phyloP scores from a whole-genome alignment of 2,113 vertebrate species.

The Tyto alba region DNA sequence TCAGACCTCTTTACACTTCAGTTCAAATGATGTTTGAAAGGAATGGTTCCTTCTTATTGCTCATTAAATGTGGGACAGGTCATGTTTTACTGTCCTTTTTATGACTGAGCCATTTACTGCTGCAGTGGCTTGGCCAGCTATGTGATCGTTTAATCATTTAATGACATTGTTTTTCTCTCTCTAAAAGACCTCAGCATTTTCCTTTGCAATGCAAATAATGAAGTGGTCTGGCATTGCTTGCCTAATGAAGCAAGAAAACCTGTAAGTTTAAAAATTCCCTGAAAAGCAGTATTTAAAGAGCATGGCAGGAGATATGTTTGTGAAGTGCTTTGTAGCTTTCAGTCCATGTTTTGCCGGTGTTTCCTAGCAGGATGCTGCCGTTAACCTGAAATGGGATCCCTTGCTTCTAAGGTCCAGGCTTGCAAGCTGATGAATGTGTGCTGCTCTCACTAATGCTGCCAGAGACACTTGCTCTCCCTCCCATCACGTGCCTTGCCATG shows the following conservation, averaged over 20 bases:
- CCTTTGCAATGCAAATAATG: conserved; percentile 1
- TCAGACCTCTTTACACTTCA: conserved; percentile 17
- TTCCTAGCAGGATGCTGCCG: not conserved
- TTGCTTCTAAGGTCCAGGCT: not conserved
- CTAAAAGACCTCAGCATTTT: not conserved
- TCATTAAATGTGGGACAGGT: conserved; percentile 42
- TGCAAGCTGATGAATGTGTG: rapidly evolving
- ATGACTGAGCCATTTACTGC: conserved; percentile 37
- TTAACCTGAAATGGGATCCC: not conserved
- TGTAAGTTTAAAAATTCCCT: not conserved
- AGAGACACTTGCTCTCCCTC: not conserved
- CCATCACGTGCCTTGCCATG: rapidly evolving
- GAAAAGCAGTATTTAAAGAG: not conserved
- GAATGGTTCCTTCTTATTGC: conserved; percentile 40
- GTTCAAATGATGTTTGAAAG: conserved; percentile 28
- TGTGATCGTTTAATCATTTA: conserved; percentile 33
- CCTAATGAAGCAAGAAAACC: not conserved
- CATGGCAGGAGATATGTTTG: not conserved
- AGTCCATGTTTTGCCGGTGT: rapidly evolving
- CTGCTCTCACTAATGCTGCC: not conserved
- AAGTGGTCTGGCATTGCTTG: not conserved
- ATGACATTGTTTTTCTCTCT: conserved; percentile 27
- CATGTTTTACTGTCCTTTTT: conserved; percentile 54
- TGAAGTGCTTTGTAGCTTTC: not conserved
- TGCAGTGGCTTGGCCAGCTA: not conserved